Evolutionary conservation across 2,113 vertebrate species (phyloP), one percentile per base, ranked within the genome.

Genomic region (Morone saxatilis): DNA sequence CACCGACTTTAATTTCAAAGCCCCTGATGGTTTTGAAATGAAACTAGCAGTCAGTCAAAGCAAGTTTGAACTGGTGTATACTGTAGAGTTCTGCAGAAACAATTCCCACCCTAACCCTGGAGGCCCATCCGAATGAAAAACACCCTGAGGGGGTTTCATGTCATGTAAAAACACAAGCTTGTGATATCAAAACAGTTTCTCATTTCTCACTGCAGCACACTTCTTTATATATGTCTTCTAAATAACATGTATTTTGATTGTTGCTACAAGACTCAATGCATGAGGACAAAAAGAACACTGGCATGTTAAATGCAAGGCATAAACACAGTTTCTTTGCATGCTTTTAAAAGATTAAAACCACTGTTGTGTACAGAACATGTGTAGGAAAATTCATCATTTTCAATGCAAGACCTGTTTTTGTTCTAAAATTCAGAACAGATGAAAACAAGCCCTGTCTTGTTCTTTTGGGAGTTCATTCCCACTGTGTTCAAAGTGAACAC

Each of bases 51-150:
- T 31, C 31, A 25, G 1, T 2, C 13, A 19, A 22, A 74, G 50
- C 88, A 74, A 61, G 88, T 86, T 38, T 36, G 41, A 73, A 82
- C 88, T 47, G 13, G 83, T 38, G 2, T 1, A 4, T 12, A 13
- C 5, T 36, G 22, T 1, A 1, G 50, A 63, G 57, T 43, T 70
- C 14, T 17, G 72, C 14, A 59, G 53, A 71, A 62, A 60, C 13
- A 47, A 41, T 45, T 11, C 11, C 13, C 1, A 45, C n/a, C 57
- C 31, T 16, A n/a, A 62, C 25, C 61, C 40, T 7, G 0, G 5
- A 20, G 47, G 40, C 20, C 4, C 7, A 50, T 72, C 48, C 31
- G 6, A 22, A 22, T 6, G 10, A 57, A 65, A 56, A 66, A 41
- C 20, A 51, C 2, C 48, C 76, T 4, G 2, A 4, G 56, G 71